A percentile compares a stretch with the other conserved stretches of the same genome.
Conservation (phyloP, 1,140 invertebrate genomes). For the Aphelinus atriplicis region DNA sequence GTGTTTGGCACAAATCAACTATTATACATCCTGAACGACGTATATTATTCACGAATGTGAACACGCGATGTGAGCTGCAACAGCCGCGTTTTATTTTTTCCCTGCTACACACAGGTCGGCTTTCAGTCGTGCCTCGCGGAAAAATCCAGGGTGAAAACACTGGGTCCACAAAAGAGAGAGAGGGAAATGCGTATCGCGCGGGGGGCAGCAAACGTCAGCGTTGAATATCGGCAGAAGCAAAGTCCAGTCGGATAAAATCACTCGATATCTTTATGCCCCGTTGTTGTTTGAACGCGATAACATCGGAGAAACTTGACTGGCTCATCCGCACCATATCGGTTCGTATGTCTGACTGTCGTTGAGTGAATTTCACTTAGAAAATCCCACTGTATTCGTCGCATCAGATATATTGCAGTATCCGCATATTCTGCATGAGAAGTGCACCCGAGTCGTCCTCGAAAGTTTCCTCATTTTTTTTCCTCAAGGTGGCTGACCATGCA, state of each 20-base stretch:
- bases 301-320: neutral
- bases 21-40: no score
- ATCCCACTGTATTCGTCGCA: no score
- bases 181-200: no score
- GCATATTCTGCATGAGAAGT: neutral
- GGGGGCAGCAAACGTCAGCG: neutral
- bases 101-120: neutral
- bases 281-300: neutral
- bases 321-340: no score
- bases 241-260: neutral
- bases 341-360: no score
- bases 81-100: neutral
- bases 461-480: neutral
- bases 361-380: no score
- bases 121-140: neutral
- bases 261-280: neutral
- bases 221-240: neutral
- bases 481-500: neutral
- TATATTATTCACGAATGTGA: no score
- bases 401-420: neutral
- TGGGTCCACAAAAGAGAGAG: neutral
- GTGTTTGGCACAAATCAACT: no score
- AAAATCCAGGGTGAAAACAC: conserved; percentile 8
- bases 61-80: neutral
- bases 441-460: neutral